Conservation (phyloP, 1,140 invertebrate genomes). For the Acromyrmex heyeri region DNA sequence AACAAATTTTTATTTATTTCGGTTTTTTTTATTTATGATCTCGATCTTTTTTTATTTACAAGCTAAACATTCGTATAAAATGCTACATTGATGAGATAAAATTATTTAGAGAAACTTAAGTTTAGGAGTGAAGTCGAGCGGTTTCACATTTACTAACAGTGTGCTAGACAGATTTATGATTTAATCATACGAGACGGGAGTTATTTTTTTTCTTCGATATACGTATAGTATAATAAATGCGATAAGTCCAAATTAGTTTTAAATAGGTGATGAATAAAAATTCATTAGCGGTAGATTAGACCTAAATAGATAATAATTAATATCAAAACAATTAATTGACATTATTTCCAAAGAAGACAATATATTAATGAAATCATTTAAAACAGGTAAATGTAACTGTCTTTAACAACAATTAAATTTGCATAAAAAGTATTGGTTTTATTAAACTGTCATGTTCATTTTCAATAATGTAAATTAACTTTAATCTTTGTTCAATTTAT, state of each 20-base stretch:
- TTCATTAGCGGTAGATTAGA: not conserved
- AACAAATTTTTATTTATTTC: not conserved
- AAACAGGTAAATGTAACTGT: not conserved
- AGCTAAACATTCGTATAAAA: not conserved
- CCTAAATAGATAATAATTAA: constrained; percentile 2
- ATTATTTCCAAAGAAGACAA: not conserved
- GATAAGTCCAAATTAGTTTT: not conserved
- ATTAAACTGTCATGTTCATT: not conserved
- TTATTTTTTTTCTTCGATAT: not conserved
- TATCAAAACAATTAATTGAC: not conserved
- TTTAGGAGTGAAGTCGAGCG: not conserved
- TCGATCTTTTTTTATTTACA: not conserved
- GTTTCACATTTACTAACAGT: constrained; percentile 10
- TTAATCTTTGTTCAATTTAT: too few relatives aligned
- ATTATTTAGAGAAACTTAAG: constrained; percentile 7
- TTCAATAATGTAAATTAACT: too few relatives aligned
- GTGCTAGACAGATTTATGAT: not conserved
- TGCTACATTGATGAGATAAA: not conserved
- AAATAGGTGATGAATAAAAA: not conserved
- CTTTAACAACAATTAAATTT: not conserved
- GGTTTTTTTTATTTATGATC: not conserved
- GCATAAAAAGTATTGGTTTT: not conserved
- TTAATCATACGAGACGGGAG: not conserved
- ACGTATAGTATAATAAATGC: not conserved
- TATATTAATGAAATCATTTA: not conserved